These are phyloP conservation scores for Tragelaphus imberbis DNA, from an alignment of 2,113 vertebrate genomes.

Conservation along the genomic window DNA sequence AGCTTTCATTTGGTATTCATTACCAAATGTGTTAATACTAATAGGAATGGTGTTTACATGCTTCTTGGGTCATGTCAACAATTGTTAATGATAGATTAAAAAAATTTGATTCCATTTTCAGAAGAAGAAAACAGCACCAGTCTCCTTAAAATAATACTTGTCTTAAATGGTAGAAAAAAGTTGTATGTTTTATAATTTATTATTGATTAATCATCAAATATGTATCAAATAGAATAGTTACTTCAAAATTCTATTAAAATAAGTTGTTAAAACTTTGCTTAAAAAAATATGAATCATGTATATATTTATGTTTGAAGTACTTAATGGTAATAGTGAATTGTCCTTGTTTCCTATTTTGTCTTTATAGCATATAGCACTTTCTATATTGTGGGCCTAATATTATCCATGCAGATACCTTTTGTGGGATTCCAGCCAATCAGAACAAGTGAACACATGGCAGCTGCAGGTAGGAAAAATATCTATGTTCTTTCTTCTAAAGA, in stretches of 20 bases:
- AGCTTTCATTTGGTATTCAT: neutral
- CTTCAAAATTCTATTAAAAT: slow-evolving; percentile 15
- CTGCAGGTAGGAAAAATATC: slow-evolving; percentile 86
- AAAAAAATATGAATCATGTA: neutral
- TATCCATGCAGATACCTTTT: slow-evolving; percentile 98
- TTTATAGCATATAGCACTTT: slow-evolving; percentile 95
- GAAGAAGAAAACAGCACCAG: neutral
- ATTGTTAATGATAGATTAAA: neutral
- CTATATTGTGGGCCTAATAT: slow-evolving; percentile 96
- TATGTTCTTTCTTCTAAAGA: neutral
- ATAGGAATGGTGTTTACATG: neutral
- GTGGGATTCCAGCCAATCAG: slow-evolving; percentile 98
- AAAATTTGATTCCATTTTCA: neutral
- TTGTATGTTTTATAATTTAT: neutral
- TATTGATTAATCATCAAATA: neutral
- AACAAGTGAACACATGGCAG: slow-evolving; percentile 98
- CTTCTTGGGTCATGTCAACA: neutral
- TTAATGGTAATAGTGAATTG: slow-evolving; percentile 44
- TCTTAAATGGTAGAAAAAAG: neutral
- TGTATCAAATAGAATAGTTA: neutral
- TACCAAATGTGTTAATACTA: neutral
- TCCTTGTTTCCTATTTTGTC: slow-evolving; percentile 51
- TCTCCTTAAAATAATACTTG: neutral
- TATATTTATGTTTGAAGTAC: neutral
- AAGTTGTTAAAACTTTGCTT: slow-evolving; percentile 23